Base-by-base conservation (phyloP, 2,888 invertebrate genomes). In the Drosophila differens region DNA sequence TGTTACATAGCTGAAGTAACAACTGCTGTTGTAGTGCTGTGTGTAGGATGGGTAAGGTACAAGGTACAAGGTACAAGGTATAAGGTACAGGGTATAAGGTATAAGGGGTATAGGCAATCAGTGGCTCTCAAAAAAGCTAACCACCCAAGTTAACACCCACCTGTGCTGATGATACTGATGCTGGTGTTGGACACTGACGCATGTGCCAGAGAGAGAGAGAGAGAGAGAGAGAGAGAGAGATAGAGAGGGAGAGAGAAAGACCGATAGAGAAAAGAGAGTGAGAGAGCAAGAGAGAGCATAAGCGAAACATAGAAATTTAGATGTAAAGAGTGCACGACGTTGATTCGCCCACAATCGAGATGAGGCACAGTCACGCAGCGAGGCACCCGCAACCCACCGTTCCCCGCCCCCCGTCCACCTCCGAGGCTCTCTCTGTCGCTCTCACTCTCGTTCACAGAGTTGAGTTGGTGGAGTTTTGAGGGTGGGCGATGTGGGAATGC, bases 141-240 rank as follows among this genome's bases (percentile, higher is more conserved):
- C 58, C 54, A 66, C 59, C 53, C 57, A 55, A 69, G 81, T 81
- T 81, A 76, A 80, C 91, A 83, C 85, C 90, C 89, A 87, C 79
- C 54, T 47, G 35, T 58, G 47, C 47, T 47, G 41, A n/a, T 44
- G 12, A 10, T 41, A 32, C 47, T 33, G 47, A 12, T 22, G 22
- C 44, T 44, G 5, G 22, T 44, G 35, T 53, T 30, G 7, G 19
- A 54, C 12, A 28, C 25, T 39, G 44, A 55, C 47, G 47, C 39
- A 59, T 55, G 35, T 57, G 55, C 12, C 19, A 28, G 14, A 28
- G 9, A 7, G 9, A 19, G 37, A 37, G 55, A 16, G 22, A 37
- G 55, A 5, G 19, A 6, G 16, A 19, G 19, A 12, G 37, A 37
- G 7, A 19, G 3, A 16, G 9, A 54, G 6, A 4, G 39, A 19